Evolutionary conservation across 2,888 invertebrate genomes (phyloP), one percentile per base, ranked within the genome.

Genomic region (Lamellibrachia columna): DNA sequence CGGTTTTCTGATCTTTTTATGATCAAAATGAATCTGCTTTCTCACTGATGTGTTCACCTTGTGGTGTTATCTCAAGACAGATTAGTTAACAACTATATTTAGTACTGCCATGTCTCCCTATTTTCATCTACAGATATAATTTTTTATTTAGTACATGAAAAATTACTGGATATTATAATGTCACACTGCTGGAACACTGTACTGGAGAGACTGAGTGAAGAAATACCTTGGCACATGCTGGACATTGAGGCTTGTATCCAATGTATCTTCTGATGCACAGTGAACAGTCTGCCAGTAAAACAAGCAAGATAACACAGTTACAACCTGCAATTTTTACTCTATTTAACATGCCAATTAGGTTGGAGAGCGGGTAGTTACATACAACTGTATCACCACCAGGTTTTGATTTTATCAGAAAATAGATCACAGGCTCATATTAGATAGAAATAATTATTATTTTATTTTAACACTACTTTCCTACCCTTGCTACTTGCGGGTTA

Each of bases 261-360:
- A 97, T 95, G 94, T 96, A 97, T 91, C 97, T 97, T 92, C 97
- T 95, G 92, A 97, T 97, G 94, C 97, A 97, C 53, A 97, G 93
- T 0, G 97, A 97, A 94, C 97, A 97, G 95, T 97, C 97, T 97
- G 95, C 93, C 96, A 96, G 55, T 75, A 75, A 75, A 75, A 4
- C 91, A 92, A 40, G 90, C n/a, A 91, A 53, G n/a, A 90, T 22
- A 58, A 91, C 90, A 92, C n/a, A 15, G n/a, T 53, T 90, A 52
- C 22, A 40, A 52, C n/a, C 90, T 90, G 52, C 40, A 92, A 15
- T 90, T 40, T 40, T 58, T 53, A 15, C 4, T 7, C n/a, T 55
- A 91, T 91, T 91, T 28, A 53, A 55, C 11, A 52, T 22, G 15
- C 55, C 11, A 22, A 3, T 52, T 52, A 91, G 3, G 53, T 52